Base-by-base conservation (phyloP, 2,113 vertebrate species). In the Larimichthys crocea region DNA sequence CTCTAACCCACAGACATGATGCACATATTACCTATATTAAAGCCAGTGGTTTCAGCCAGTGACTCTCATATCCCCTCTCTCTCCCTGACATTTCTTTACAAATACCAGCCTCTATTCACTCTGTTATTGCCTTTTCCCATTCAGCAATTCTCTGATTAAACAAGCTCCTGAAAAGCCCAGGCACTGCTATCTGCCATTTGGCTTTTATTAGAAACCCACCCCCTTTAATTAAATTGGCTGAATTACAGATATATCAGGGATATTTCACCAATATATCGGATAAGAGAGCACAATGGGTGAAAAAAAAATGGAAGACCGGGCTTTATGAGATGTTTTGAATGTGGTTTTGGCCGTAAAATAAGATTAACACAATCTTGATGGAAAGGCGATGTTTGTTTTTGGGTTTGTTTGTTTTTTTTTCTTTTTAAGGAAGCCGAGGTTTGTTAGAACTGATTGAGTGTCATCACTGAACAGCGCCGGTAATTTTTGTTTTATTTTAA, bases 1-100 rank as follows among this genome's bases (percentile, higher is more conserved):
- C 61, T 88, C 76, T 50, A 61, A 80, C 78, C 55, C 61, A 65
- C 74, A 74, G 79, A 80, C 77, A 70, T 29, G 78, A 82, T n/a
- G 55, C 89, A 82, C 90, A 79, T 78, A 81, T 89, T 77, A 88
- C 84, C 70, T 61, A 86, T 91, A 91, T 90, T 91, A 88, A 88
- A 92, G 68, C 48, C 69, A 44, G 67, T 66, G 80, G 67, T 85
- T 93, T 82, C 74, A 83, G 78, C 75, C 83, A 48, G 63, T 82
- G 87, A 73, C 84, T 91, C 84, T 86, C 84, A 90, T 91, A 91
- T 87, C 78, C 81, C 79, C 59, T 68, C 81, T 69, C 76, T 87
- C 88, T 83, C 80, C 53, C 78, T 93, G 94, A 93, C 93, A 95
- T 94, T 95, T 94, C 91, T 94, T 89, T 91, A 92, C 90, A 94